Evolutionary conservation across 2,113 vertebrate genomes (phyloP).

Genomic region (Corythoichthys intestinalis): DNA sequence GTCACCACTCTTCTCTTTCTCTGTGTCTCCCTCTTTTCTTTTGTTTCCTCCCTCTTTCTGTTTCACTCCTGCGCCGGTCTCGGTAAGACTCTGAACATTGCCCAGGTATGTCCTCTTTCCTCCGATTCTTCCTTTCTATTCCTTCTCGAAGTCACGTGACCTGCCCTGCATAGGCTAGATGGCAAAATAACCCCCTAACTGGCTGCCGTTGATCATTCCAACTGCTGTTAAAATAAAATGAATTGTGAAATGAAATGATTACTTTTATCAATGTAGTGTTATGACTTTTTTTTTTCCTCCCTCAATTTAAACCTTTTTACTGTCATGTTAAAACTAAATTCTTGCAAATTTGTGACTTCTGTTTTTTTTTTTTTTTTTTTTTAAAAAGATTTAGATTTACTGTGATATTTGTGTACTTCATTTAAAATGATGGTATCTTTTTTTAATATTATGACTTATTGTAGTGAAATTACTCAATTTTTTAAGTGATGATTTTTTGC

Average conservation of each 20-base stretch:
- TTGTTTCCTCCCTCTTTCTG: slow-evolving; percentile 22
- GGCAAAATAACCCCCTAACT: no score
- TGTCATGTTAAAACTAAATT: background rate
- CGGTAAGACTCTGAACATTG: slow-evolving; percentile 99
- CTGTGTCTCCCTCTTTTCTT: slow-evolving; percentile 28
- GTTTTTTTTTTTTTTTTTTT: no score
- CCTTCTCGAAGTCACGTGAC: slow-evolving; percentile 53
- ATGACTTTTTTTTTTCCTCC: background rate
- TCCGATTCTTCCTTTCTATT: slow-evolving; percentile 9
- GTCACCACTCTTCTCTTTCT: slow-evolving; percentile 62
- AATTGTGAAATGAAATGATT: no score
- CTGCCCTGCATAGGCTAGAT: slow-evolving; percentile 7
- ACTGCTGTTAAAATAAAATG: no score
- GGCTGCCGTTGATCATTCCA: no score
- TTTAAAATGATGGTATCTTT: no score
- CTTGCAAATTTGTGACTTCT: background rate
- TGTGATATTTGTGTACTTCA: no score
- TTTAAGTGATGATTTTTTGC: no score
- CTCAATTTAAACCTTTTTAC: background rate
- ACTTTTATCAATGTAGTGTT: background rate
- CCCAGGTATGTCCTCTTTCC: slow-evolving; percentile 93
- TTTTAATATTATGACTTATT: no score
- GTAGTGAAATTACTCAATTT: no score
- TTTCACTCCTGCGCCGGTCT: slow-evolving; percentile 46
- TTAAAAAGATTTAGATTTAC: no score